These are phyloP conservation scores for Lateolabrax maculatus DNA, from an alignment of 2,797 vertebrate species.

Conservation along the genomic window DNA sequence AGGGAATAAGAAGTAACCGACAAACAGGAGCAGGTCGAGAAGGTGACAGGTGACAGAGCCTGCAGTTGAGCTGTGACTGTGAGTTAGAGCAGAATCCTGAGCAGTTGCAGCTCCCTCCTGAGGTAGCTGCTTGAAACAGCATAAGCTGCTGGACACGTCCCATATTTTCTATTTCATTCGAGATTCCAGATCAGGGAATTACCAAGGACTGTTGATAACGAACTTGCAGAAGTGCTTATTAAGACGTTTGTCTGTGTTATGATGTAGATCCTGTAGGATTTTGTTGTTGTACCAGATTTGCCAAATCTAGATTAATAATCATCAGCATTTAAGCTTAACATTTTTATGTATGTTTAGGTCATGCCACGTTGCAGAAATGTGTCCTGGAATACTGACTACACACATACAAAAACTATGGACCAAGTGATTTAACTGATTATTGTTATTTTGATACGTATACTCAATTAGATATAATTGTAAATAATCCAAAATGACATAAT, in stretches of 20 bases:
- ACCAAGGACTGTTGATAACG: neutral
- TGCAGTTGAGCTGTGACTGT: slow-evolving; percentile 37
- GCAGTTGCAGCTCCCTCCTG: slow-evolving; percentile 84
- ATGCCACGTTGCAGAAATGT: neutral
- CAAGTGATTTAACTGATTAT: neutral
- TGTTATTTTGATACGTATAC: slow-evolving; percentile 1
- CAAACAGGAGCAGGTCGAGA: slow-evolving; percentile 17
- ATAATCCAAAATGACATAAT: neutral
- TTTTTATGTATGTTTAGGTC: neutral
- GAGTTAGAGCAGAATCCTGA: slow-evolving; percentile 51
- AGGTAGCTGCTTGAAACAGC: slow-evolving; percentile 77
- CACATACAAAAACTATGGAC: neutral
- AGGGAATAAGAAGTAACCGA: neutral
- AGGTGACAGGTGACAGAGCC: slow-evolving; percentile 64
- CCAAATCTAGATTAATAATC: neutral
- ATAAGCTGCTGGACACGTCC: slow-evolving; percentile 19
- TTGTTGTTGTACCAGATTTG: neutral
- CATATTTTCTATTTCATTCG: slow-evolving; percentile 1
- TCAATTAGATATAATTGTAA: no score
- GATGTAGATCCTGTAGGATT: neutral
- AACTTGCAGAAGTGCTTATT: neutral
- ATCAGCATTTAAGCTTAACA: neutral
- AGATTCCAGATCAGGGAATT: slow-evolving; percentile 3
- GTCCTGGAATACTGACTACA: neutral
- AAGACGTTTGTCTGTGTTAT: neutral